phyloP scores from a whole-genome alignment of 2,113 vertebrate species.

The Cinclus mexicanus region DNA sequence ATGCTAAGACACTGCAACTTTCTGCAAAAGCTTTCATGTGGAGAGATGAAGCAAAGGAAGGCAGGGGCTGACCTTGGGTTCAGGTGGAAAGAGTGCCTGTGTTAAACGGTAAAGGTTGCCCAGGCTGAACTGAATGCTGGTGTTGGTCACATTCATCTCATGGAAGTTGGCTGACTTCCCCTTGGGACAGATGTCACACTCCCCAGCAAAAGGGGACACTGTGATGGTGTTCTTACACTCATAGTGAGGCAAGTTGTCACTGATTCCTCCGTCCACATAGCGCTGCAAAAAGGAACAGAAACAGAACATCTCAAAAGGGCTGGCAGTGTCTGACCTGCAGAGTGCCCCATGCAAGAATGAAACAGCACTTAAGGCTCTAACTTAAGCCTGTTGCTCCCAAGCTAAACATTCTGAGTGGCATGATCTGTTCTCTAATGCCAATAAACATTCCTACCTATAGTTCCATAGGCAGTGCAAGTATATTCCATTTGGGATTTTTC shows the following conservation, averaged over 20 bases:
- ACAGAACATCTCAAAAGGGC: not conserved
- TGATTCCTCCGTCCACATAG: conserved; percentile 89
- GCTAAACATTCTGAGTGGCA: not conserved
- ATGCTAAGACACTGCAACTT: not conserved
- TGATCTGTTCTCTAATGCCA: not conserved
- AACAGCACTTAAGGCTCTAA: not conserved
- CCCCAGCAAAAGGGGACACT: conserved; percentile 89
- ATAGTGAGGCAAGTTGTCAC: conserved; percentile 81
- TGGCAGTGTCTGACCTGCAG: not conserved
- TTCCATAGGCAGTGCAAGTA: not conserved
- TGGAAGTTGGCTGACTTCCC: conserved; percentile 84
- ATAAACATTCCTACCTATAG: not conserved
- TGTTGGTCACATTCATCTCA: conserved; percentile 81
- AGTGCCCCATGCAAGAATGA: not conserved
- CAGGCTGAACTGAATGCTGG: conserved; percentile 83
- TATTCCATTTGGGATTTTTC: not conserved
- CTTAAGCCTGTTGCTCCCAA: not conserved
- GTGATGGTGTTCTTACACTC: conserved; percentile 88
- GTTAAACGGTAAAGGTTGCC: conserved; percentile 83
- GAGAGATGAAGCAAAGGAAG: not conserved
- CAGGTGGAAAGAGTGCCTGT: conserved; percentile 81
- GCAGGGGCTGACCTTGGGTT: conserved; percentile 77
- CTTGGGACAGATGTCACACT: conserved; percentile 90
- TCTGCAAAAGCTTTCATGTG: not conserved
- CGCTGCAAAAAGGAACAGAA: conserved; percentile 72